Percentiles rank a stretch among this genome's conserved stretches.
These are phyloP conservation scores for Leptonema lineaticorne DNA, from an alignment of 1,140 invertebrate genomes.

Conservation along the genomic window DNA sequence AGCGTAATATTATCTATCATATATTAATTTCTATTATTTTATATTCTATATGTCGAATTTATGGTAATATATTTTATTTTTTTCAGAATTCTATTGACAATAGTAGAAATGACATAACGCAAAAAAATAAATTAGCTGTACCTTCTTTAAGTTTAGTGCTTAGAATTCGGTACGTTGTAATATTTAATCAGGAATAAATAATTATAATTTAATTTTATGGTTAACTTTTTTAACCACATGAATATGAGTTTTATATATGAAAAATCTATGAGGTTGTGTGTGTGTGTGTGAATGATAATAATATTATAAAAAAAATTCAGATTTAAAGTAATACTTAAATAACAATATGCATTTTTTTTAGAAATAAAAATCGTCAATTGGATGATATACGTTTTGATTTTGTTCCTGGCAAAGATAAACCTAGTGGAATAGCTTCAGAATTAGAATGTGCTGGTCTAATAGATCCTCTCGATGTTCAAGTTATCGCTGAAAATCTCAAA, in stretches of 20 bases:
- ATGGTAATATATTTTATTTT: background rate
- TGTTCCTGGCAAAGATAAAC: constrained; percentile 85
- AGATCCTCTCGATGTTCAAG: constrained; percentile 85
- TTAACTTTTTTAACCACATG: no score
- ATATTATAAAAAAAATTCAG: no score
- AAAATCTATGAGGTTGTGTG: no score
- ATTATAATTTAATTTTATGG: no score
- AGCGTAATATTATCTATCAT: no score
- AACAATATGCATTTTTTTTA: no score
- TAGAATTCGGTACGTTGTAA: constrained; percentile 45
- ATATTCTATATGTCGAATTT: no score
- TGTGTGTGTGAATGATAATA: no score
- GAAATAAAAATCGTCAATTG: constrained; percentile 84
- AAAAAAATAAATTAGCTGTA: background rate
- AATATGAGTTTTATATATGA: no score
- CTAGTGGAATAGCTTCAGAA: constrained; percentile 92
- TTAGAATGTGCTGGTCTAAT: constrained; percentile 92
- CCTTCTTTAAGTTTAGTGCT: constrained; percentile 44
- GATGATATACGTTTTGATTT: constrained; percentile 99
- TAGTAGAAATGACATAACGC: background rate
- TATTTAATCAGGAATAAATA: no score
- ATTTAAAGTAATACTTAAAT: no score
- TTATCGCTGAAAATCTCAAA: constrained; percentile 89
- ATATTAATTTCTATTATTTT: no score
- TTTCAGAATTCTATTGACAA: background rate